These are phyloP conservation scores for Syndactyla subalaris DNA, from an alignment of 2,797 vertebrate species.

Conservation along the genomic window DNA sequence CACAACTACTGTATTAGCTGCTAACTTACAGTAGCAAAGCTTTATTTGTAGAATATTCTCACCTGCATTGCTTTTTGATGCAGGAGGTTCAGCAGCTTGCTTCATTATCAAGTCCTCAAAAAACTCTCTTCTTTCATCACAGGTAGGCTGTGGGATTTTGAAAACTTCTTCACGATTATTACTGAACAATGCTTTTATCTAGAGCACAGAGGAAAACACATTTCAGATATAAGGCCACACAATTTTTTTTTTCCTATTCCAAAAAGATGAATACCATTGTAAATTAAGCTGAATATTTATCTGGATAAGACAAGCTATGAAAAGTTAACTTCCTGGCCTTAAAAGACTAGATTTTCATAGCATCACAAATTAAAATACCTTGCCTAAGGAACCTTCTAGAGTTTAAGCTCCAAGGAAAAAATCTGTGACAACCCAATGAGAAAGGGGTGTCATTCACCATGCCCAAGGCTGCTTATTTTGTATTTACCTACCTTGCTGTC, in stretches of 20 bases:
- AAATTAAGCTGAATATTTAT: not conserved
- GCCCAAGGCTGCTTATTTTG: not conserved
- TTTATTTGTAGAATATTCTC: slow-evolving; percentile 5
- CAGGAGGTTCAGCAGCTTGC: slow-evolving; percentile 87
- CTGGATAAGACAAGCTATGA: not conserved
- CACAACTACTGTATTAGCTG: not conserved
- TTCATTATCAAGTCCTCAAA: slow-evolving; percentile 90
- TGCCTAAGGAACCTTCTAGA: not conserved
- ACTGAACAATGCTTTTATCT: slow-evolving; percentile 90
- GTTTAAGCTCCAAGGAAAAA: not conserved
- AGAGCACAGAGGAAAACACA: not conserved
- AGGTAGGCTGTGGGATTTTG: slow-evolving; percentile 78
- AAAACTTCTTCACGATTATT: slow-evolving; percentile 88
- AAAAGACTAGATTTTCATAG: not conserved
- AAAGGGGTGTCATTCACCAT: not conserved
- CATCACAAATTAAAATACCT: not conserved
- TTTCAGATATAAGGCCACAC: not conserved
- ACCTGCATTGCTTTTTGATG: slow-evolving; percentile 85
- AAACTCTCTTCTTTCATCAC: slow-evolving; percentile 82
- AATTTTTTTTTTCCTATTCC: not conserved
- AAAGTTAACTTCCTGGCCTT: not conserved
- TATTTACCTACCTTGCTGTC: not conserved
- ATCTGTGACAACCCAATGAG: not conserved
- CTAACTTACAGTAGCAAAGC: not conserved
- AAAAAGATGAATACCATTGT: not conserved